A percentile compares a stretch with the other conserved stretches of the same genome.
phyloP scores from a whole-genome alignment of 2,113 vertebrate genomes.

The Campylomormyrus tamandua region DNA sequence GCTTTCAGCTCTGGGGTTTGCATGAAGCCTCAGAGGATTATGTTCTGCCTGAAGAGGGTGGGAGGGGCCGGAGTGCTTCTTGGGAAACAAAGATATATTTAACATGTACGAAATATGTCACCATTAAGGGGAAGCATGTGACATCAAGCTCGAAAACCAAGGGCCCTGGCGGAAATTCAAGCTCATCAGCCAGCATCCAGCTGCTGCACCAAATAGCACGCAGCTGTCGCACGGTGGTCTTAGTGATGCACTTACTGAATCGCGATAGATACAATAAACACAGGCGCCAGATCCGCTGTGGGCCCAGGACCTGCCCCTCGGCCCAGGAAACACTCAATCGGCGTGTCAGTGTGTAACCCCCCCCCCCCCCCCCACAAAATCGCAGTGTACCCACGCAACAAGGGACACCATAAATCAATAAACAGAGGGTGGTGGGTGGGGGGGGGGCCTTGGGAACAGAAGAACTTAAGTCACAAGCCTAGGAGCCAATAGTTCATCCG shows the following conservation, averaged over 20 bases:
- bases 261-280: background rate
- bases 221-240: background rate
- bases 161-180: background rate
- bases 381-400: background rate
- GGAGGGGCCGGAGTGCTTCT: background rate
- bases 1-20: background rate
- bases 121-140: background rate
- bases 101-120: background rate
- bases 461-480: background rate
- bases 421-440: background rate
- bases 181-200: background rate
- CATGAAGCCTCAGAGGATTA: background rate
- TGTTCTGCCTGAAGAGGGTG: background rate
- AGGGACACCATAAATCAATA: background rate
- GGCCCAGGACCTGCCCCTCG: background rate
- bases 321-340: background rate
- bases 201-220: background rate
- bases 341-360: background rate
- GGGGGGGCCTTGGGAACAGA: background rate
- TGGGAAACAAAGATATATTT: background rate
- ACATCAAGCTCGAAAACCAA: background rate
- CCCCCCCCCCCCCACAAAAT: background rate
- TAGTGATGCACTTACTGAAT: background rate
- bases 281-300: background rate
- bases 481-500: background rate